Base-by-base conservation (phyloP, 2,888 invertebrate genomes). In the Aphodius sticticus region DNA sequence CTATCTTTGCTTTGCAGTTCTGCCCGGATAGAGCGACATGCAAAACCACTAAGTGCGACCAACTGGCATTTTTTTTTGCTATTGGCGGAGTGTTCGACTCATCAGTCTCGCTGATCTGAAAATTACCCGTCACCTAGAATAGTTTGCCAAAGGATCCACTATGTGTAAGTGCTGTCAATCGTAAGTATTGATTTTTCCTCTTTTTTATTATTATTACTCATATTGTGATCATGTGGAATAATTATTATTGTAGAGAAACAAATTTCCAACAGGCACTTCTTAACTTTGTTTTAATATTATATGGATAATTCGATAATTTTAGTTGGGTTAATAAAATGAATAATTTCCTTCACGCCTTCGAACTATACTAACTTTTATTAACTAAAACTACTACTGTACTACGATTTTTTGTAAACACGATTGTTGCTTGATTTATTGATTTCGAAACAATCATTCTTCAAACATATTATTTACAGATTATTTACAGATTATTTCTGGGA, bases 91-190 rank as follows among this genome's bases (percentile, higher is more conserved):
- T 16, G 35, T 69, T 16, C 77, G 15, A 16, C 16, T 15, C 14
- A 35, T 16, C 53, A 53, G 26, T 53, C 53, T 53, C 53, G 12
- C 26, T 26, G 26, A 53, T 53, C 53, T 53, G 53, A 53, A 53
- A 53, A 53, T 53, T 9, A 9, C 1, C 7, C 9, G 7, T 9
- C 53, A 53, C 12, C 53, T 53, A 53, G 53, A 53, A 9, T 53
- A 53, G 53, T 53, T 53, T 53, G 7, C 53, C 53, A 53, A 53
- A 53, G 69, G 16, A 69, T 69, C 69, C 77, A 69, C 69, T 69
- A 77, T 77, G 77, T 77, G 77, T 77, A 77, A 77, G 77, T 77
- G 74, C 74, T 74, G 77, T 69, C 69, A 77, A 77, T 77, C 77
- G 77, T 77, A 69, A 77, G 77, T 77, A 77, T 77, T 77, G n/a